Percentiles rank a stretch among this genome's conserved stretches.
Evolutionary conservation across 2,888 invertebrate genomes (phyloP).

Genomic region (Eupithecia subfuscata): DNA sequence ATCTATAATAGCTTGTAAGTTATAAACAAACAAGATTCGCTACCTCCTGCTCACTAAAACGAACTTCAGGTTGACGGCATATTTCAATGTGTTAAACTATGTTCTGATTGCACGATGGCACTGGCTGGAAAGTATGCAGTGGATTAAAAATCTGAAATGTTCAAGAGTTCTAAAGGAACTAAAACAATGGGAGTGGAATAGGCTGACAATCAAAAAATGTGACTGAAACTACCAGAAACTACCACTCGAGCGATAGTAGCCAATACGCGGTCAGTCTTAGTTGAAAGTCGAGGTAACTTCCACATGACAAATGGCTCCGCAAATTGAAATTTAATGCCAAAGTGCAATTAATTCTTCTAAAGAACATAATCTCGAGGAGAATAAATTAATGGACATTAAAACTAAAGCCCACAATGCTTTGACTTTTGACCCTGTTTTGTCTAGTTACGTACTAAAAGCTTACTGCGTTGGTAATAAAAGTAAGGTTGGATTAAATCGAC

Average conservation of each 20-base stretch:
- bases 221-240: neutral
- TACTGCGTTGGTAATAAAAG: neutral
- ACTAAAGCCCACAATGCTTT: neutral
- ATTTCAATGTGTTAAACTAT: neutral
- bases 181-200: neutral
- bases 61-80: neutral
- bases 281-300: neutral
- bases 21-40: no score
- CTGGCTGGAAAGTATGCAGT: neutral
- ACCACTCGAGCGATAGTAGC: neutral
- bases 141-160: neutral
- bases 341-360: slow-evolving; percentile 2
- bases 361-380: neutral
- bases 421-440: neutral
- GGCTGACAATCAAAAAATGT: neutral
- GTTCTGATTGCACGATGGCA: neutral
- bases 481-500: neutral
- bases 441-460: slow-evolving; percentile 7
- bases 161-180: neutral
- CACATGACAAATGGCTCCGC: neutral
- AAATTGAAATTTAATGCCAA: neutral
- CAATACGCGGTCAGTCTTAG: neutral
- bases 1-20: no score
- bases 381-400: neutral
- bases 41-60: neutral